phyloP scores from a whole-genome alignment of 2,797 vertebrate species.

The Podargus strigoides region DNA sequence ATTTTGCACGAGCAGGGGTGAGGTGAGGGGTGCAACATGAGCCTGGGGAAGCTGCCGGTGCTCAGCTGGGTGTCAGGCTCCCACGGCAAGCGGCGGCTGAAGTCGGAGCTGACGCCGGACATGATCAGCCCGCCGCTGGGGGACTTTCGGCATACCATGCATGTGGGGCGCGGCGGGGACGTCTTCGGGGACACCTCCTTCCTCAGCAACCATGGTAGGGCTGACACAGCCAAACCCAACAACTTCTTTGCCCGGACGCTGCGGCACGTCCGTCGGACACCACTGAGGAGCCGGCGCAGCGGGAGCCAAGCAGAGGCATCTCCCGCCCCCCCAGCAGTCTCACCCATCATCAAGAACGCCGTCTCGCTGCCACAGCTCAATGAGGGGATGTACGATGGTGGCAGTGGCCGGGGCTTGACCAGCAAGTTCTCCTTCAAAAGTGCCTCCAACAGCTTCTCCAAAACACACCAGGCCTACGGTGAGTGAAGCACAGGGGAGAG shows the following conservation, averaged over 20 bases:
- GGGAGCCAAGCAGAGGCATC: slow-evolving; percentile 66
- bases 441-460: slow-evolving; percentile 74
- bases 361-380: slow-evolving; percentile 91
- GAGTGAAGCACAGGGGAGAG: background rate
- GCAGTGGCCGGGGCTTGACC: slow-evolving; percentile 3
- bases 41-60: slow-evolving; percentile 87
- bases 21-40: slow-evolving; percentile 76
- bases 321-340: slow-evolving; percentile 81
- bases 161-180: slow-evolving; percentile 91
- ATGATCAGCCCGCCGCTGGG: slow-evolving; percentile 93
- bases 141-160: slow-evolving; percentile 98
- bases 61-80: slow-evolving; percentile 86
- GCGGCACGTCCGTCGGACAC: slow-evolving; percentile 76
- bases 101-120: slow-evolving; percentile 85
- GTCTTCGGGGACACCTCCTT: slow-evolving; percentile 96
- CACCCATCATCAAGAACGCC: slow-evolving; percentile 95
- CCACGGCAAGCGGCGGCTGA: slow-evolving; percentile 84
- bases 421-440: slow-evolving; percentile 79
- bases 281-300: slow-evolving; percentile 57
- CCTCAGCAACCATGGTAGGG: slow-evolving; percentile 87
- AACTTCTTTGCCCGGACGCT: slow-evolving; percentile 87
- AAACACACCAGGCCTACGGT: slow-evolving; percentile 83
- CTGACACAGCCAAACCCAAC: slow-evolving; percentile 68
- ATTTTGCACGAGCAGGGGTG: background rate
- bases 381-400: slow-evolving; percentile 69